Evolutionary conservation across 2,888 invertebrate species (phyloP).

Genomic region (Papilio elwesi): DNA sequence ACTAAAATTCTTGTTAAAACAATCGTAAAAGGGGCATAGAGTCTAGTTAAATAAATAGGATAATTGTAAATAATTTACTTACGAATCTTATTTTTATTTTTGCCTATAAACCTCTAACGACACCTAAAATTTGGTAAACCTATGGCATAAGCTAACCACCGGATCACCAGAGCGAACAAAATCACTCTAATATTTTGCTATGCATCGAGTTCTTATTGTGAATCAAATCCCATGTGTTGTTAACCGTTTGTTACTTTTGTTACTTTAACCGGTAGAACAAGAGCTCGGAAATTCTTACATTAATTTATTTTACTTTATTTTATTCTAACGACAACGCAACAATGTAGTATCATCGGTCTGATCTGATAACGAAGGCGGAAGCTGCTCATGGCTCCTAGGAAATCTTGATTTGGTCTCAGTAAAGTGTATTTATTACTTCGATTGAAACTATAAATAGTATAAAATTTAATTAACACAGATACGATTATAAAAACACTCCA

Average conservation of each 20-base stretch:
- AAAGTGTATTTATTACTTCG: conserved; percentile 9
- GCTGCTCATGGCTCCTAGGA: conserved; percentile 1
- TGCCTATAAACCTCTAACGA: too few relatives aligned
- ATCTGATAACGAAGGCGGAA: conserved; percentile 21
- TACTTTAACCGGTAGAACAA: conserved; percentile 14
- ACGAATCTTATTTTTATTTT: too few relatives aligned
- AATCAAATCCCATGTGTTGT: background rate
- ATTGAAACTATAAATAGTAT: conserved; percentile 11
- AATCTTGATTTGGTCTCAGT: conserved; percentile 16
- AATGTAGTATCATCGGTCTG: conserved; percentile 4
- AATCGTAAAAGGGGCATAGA: too few relatives aligned
- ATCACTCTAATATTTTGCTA: background rate
- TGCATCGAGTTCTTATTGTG: background rate
- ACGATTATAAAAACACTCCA: background rate
- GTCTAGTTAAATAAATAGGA: too few relatives aligned
- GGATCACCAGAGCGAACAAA: background rate
- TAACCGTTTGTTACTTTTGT: conserved; percentile 14
- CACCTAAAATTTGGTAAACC: too few relatives aligned
- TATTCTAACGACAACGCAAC: conserved; percentile 18
- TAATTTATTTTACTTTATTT: too few relatives aligned
- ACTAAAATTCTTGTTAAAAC: background rate
- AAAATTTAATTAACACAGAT: conserved; percentile 7
- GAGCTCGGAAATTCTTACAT: background rate
- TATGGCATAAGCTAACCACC: too few relatives aligned
- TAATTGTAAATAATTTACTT: too few relatives aligned